Evolutionary conservation across 1,140 invertebrate species (phyloP).

Genomic region (Drosophila asahinai): DNA sequence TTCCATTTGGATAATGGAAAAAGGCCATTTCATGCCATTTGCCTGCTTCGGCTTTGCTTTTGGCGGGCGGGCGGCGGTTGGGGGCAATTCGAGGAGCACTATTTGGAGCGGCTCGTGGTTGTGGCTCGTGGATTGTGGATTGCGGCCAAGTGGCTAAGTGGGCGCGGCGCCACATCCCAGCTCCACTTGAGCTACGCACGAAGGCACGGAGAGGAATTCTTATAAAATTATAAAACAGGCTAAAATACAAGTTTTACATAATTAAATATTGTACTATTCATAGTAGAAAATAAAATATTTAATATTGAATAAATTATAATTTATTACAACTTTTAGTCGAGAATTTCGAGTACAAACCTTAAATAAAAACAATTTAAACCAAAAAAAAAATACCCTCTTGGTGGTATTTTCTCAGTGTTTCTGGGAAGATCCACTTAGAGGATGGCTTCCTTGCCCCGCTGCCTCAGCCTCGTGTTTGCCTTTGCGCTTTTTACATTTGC

Average conservation of each 20-base stretch:
- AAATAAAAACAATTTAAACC: no score
- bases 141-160: constrained; percentile 56
- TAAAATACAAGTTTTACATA: no score
- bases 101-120: constrained; percentile 55
- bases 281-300: not conserved
- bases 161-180: constrained; percentile 67
- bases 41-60: constrained; percentile 46
- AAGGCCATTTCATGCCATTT: constrained; percentile 84
- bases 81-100: constrained; percentile 75
- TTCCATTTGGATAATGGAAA: constrained; percentile 85
- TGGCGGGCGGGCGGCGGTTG: constrained; percentile 13
- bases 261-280: no score
- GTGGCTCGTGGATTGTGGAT: constrained; percentile 12
- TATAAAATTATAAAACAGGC: not conserved
- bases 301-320: no score
- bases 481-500: constrained; percentile 77
- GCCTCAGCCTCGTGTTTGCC: constrained; percentile 28
- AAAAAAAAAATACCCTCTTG: not conserved
- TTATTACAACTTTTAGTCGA: no score
- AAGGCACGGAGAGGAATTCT: constrained; percentile 10
- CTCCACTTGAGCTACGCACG: constrained; percentile 41
- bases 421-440: constrained; percentile 33
- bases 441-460: constrained; percentile 16
- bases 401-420: constrained; percentile 5
- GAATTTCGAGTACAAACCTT: no score